These are phyloP conservation scores for Aphrophora alni DNA, from an alignment of 2,888 invertebrate genomes.

Conservation along the genomic window DNA sequence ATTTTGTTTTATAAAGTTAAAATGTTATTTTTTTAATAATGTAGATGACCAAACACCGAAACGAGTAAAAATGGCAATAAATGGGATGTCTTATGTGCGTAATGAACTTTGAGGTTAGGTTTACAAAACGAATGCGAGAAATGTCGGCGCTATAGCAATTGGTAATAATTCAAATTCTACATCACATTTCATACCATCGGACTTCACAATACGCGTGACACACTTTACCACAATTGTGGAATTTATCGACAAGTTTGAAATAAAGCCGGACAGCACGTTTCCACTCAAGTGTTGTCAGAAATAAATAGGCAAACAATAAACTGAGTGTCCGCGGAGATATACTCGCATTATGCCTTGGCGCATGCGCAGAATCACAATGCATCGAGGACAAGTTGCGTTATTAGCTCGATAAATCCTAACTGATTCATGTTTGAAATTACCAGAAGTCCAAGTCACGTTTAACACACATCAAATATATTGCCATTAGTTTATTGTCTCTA, in stretches of 20 bases:
- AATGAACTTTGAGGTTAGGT: no score
- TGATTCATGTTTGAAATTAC: background rate
- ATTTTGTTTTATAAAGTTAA: no score
- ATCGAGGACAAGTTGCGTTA: background rate
- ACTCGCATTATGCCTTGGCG: background rate
- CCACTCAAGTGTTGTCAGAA: background rate
- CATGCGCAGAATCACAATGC: conserved; percentile 2
- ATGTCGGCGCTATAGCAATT: no score
- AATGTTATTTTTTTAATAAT: no score
- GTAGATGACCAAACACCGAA: no score
- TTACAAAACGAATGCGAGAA: no score
- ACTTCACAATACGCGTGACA: no score
- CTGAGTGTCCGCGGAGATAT: background rate
- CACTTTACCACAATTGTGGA: background rate
- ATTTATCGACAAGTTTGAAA: conserved; percentile 2
- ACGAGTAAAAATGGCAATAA: no score
- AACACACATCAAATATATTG: background rate
- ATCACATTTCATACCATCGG: no score
- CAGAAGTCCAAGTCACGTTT: background rate
- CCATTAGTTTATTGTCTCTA: background rate
- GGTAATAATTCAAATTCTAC: no score
- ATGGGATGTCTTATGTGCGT: no score
- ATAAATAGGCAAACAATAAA: background rate
- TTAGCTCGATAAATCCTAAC: background rate
- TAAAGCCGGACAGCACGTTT: background rate